A percentile compares a stretch with the other conserved stretches of the same genome.
Conservation (phyloP, 2,888 invertebrate species). For the Diadegma fenestrale region DNA sequence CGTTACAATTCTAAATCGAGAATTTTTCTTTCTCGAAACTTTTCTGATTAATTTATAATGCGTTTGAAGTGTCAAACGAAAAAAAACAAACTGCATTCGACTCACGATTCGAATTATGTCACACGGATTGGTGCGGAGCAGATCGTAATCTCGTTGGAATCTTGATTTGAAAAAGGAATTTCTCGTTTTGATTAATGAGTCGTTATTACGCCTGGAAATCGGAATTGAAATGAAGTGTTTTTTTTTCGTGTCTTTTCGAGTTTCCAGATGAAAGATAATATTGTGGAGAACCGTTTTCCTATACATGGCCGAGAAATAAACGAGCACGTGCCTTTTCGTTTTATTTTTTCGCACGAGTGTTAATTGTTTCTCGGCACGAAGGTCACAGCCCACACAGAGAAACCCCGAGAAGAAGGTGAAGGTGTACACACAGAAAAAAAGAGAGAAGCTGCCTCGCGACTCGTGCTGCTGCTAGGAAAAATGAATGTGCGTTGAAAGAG, state of each 20-base stretch:
- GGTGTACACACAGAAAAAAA: neutral
- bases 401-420: neutral
- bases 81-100: neutral
- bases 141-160: conserved; percentile 24
- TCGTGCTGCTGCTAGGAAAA: neutral
- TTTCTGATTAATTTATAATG: neutral
- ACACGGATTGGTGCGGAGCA: neutral
- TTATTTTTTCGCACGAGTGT: conserved; percentile 66
- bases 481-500: neutral
- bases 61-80: neutral
- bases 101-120: neutral
- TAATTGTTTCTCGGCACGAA: conserved; percentile 77
- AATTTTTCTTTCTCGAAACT: neutral
- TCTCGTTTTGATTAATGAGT: conserved; percentile 14
- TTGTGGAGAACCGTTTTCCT: conserved; percentile 46
- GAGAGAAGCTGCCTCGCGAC: neutral
- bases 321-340: conserved; percentile 40
- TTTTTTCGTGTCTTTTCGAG: neutral
- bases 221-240: conserved; percentile 10
- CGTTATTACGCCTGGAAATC: conserved; percentile 15
- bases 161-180: conserved; percentile 15
- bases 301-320: neutral
- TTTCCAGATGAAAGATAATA: conserved; percentile 33
- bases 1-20: neutral
- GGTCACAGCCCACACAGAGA: conserved; percentile 42